A percentile compares a stretch with the other conserved stretches of the same genome.
Conservation (phyloP, 2,797 vertebrate species). For the Siniperca undulata region DNA sequence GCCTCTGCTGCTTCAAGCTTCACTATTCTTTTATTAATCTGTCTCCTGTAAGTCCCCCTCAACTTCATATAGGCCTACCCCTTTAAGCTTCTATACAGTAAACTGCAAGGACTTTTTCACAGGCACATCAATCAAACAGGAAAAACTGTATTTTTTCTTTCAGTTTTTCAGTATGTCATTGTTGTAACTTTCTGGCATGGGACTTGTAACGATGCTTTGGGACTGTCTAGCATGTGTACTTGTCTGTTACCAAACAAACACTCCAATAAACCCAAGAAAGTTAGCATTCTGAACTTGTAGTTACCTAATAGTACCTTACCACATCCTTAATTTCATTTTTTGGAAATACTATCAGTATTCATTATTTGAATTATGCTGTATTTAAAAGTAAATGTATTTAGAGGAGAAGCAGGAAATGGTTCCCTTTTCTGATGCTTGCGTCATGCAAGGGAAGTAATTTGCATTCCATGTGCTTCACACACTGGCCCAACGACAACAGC, state of each 20-base stretch:
- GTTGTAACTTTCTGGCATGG: not conserved
- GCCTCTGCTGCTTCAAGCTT: not conserved
- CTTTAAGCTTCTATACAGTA: not conserved
- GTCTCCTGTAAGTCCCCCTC: too few relatives aligned
- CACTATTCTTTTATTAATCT: not conserved
- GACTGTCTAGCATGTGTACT: not conserved
- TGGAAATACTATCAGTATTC: not conserved
- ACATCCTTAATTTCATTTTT: not conserved
- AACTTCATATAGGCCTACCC: not conserved
- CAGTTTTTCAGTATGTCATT: not conserved
- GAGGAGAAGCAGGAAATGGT: slow-evolving; percentile 20
- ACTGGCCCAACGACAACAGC: slow-evolving; percentile 46
- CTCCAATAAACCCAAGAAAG: not conserved
- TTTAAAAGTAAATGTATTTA: not conserved
- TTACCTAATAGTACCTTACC: not conserved
- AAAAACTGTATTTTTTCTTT: not conserved
- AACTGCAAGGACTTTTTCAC: not conserved
- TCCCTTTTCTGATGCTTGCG: slow-evolving; percentile 44
- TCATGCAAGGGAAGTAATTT: slow-evolving; percentile 59
- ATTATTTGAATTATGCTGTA: not conserved
- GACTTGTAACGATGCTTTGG: not conserved
- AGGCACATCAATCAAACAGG: not conserved
- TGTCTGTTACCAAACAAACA: not conserved
- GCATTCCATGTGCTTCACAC: slow-evolving; percentile 61
- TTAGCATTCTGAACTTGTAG: not conserved